Conservation (phyloP, 2,797 vertebrate species). For the Diglossa cyanea region DNA sequence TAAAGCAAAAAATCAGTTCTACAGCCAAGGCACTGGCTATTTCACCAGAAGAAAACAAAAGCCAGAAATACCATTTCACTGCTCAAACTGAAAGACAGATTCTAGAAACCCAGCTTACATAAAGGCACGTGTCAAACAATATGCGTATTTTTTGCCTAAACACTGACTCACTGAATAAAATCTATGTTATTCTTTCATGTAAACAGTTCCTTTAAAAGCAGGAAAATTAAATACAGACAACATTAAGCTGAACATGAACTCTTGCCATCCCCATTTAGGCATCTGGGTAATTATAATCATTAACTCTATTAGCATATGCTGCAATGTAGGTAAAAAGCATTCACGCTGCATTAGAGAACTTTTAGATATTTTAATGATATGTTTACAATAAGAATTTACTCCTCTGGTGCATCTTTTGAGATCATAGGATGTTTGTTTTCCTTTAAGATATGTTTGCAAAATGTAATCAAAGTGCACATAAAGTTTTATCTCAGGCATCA, state of each 20-base stretch:
- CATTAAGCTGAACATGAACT: background rate
- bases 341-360: background rate
- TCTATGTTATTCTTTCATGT: background rate
- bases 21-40: background rate
- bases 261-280: background rate
- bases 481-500: background rate
- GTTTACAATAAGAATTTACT: background rate
- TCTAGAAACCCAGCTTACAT: slow-evolving; percentile 21
- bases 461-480: background rate
- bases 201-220: slow-evolving; percentile 13
- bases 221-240: slow-evolving; percentile 3
- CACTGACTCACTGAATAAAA: slow-evolving; percentile 9
- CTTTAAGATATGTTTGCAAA: background rate
- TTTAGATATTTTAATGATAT: background rate
- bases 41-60: slow-evolving; percentile 8
- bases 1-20: background rate
- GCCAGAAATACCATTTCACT: background rate
- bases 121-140: slow-evolving; percentile 39
- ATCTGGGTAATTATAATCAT: background rate
- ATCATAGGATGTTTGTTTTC: background rate
- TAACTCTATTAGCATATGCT: background rate
- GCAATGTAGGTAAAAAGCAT: background rate
- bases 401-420: background rate
- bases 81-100: background rate
- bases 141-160: slow-evolving; percentile 9